These are phyloP conservation scores for Hemicordylus capensis DNA, from an alignment of 2,113 vertebrate species.

Conservation along the genomic window DNA sequence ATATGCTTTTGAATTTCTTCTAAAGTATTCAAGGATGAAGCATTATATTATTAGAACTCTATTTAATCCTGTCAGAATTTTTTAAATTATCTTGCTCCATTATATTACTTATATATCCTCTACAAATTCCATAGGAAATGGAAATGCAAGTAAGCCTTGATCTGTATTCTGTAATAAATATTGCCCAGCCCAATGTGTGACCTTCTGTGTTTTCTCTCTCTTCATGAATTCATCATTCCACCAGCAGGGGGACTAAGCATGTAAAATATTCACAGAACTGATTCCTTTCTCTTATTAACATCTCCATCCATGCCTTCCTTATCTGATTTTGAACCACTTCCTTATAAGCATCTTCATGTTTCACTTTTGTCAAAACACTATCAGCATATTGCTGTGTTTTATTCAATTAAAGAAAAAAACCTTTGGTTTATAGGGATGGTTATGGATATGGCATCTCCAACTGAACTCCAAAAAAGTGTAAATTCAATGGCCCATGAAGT, in stretches of 20 bases:
- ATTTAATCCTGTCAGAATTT: neutral
- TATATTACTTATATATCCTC: neutral
- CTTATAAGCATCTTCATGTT: neutral
- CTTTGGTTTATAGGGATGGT: too few relatives aligned
- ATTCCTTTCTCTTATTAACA: neutral
- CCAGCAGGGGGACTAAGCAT: conserved; percentile 69
- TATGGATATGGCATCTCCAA: too few relatives aligned
- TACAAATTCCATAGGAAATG: neutral
- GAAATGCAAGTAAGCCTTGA: too few relatives aligned
- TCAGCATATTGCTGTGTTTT: neutral
- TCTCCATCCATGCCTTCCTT: neutral
- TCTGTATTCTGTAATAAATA: neutral
- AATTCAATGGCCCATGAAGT: too few relatives aligned
- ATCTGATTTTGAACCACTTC: conserved; percentile 5
- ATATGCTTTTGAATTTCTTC: neutral
- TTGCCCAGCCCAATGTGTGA: conserved; percentile 5
- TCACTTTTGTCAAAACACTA: neutral
- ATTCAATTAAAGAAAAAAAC: neutral
- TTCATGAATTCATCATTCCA: conserved; percentile 34
- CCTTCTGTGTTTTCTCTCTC: conserved; percentile 5
- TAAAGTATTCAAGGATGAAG: conserved; percentile 10
- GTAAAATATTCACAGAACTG: conserved; percentile 23
- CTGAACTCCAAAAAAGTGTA: too few relatives aligned
- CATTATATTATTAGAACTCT: neutral
- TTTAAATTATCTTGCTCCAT: neutral